These are phyloP conservation scores for Metaphire vulgaris DNA, from an alignment of 1,140 invertebrate species.

Conservation along the genomic window DNA sequence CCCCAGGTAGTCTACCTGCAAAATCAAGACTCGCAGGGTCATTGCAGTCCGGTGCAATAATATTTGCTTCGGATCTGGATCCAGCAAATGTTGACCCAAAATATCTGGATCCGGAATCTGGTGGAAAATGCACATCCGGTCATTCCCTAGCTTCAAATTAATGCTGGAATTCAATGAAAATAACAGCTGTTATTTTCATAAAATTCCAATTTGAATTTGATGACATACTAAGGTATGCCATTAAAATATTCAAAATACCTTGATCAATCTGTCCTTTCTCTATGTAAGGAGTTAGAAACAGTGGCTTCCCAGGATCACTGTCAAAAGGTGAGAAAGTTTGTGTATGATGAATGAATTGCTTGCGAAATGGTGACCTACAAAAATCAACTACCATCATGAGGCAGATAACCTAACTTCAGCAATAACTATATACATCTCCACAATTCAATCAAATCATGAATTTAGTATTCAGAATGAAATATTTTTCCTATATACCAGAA, in stretches of 20 bases:
- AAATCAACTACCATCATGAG: too few species aligned
- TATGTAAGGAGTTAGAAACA: constrained; percentile 63
- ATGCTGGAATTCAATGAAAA: too few species aligned
- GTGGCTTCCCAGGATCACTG: constrained; percentile 59
- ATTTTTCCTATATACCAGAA: not conserved
- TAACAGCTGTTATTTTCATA: too few species aligned
- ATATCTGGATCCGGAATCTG: too few species aligned
- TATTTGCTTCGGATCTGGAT: too few species aligned
- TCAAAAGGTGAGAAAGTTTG: not conserved
- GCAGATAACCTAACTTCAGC: not conserved
- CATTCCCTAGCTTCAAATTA: too few species aligned
- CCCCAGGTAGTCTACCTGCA: too few species aligned
- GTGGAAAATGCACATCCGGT: too few species aligned
- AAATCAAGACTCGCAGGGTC: too few species aligned
- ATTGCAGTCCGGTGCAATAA: too few species aligned
- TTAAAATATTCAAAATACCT: constrained; percentile 38
- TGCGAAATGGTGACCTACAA: not conserved
- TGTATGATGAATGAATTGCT: not conserved
- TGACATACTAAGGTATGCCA: constrained; percentile 6
- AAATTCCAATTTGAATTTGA: too few species aligned
- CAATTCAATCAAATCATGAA: not conserved
- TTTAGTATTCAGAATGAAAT: not conserved
- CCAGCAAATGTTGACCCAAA: too few species aligned
- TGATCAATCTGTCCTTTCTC: constrained; percentile 58
- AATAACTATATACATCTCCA: not conserved